Evolutionary conservation across 2,888 invertebrate species (phyloP), one percentile per base, ranked within the genome.

Genomic region (Dryobotodes eremita): DNA sequence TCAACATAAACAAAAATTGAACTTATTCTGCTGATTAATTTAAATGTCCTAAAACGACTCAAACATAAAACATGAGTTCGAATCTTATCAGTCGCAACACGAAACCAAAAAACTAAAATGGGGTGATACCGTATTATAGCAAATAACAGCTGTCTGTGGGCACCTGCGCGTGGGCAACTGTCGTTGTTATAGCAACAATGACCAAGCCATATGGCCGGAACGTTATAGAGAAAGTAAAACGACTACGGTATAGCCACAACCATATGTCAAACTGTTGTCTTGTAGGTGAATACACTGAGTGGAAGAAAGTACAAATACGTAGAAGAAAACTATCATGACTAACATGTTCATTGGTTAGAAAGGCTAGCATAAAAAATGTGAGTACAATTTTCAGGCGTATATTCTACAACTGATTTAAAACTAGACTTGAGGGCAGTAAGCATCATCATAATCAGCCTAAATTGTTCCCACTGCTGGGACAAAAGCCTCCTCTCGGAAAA

Each of bases 131-230:
- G 50, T 81, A 75, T 50, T 77, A 77, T 48, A 78, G 80, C 86
- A 76, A 88, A 88, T 86, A 77, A 86, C 95, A 95, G 94, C 92
- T 96, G 96, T 90, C 26, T 71, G 61, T 26, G 62, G 73, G 89
- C 96, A 96, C 96, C 96, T 96, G 96, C 94, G 92, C 89, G 53
- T 74, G 85, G 89, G 92, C 95, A 94, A 93, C 94, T 91, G 95
- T 92, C 88, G 91, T 89, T 90, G 95, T 89, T 89, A 92, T 93
- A 87, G 90, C 87, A 90, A 91, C 89, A 89, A 89, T 91, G 61
- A 64, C 55, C 57, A 88, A 85, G 86, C 88, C 94, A 93, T 92
- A 91, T 93, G 94, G 90, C 83, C 42, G 75, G 70, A 75, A 80
- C 89, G 86, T 87, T 88, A 84, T 87, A 86, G 79, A 87, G 85